Evolutionary conservation across 2,797 vertebrate species (phyloP).

Genomic region (Malurus leucopterus): DNA sequence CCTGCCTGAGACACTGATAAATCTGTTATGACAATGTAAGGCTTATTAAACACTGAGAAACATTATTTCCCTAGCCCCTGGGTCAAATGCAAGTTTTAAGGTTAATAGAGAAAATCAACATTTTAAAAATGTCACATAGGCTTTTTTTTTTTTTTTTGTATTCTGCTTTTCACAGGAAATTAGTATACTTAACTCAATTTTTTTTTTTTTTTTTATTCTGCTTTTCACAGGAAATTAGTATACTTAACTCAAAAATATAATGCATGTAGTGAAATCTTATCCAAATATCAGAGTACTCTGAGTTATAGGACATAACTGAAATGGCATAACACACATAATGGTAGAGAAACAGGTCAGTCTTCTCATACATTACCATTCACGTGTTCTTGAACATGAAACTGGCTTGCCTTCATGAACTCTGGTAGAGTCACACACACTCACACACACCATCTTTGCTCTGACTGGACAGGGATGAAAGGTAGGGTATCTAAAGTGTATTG

Average conservation of each 20-base stretch:
- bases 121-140: background rate
- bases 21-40: slow-evolving; percentile 38
- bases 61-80: background rate
- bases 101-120: slow-evolving; percentile 15
- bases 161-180: background rate
- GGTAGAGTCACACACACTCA: rapidly evolving
- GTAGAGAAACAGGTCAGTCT: background rate
- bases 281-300: background rate
- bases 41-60: slow-evolving; percentile 41
- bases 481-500: background rate
- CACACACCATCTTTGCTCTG: rapidly evolving
- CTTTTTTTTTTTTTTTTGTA: background rate
- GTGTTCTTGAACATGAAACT: background rate
- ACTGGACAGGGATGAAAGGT: background rate
- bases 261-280: background rate
- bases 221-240: background rate
- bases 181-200: background rate
- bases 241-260: background rate
- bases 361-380: background rate
- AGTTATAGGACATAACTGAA: background rate
- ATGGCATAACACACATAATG: background rate
- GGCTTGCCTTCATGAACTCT: background rate
- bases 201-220: background rate
- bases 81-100: slow-evolving; percentile 23
- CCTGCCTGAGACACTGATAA: slow-evolving; percentile 7